Evolutionary conservation across 2,888 invertebrate species (phyloP).

Genomic region (Athalia cordata): DNA sequence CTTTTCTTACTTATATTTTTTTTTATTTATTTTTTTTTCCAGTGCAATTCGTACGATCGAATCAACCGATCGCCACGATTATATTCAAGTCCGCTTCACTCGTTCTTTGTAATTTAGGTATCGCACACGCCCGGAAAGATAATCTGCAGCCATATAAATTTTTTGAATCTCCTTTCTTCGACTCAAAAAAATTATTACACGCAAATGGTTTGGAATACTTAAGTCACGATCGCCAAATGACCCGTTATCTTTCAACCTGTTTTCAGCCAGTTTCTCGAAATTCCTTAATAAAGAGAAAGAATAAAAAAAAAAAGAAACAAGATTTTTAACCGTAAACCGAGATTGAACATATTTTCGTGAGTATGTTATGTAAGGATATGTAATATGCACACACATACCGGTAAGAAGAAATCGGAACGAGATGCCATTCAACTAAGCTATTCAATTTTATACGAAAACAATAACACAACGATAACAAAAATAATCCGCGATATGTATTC

Average conservation of each 20-base stretch:
- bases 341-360: neutral
- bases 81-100: neutral
- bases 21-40: neutral
- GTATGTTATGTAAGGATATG: neutral
- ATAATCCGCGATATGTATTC: no score
- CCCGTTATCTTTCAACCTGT: slow-evolving; percentile 26
- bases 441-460: slow-evolving; percentile 32
- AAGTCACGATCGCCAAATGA: slow-evolving; percentile 20
- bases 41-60: neutral
- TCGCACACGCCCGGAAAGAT: slow-evolving; percentile 12
- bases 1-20: neutral
- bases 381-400: neutral
- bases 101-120: neutral
- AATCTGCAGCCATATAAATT: slow-evolving; percentile 12
- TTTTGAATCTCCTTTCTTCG: neutral
- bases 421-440: neutral
- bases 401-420: neutral
- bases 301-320: neutral
- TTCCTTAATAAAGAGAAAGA: neutral
- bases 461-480: neutral
- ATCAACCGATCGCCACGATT: neutral
- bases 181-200: neutral
- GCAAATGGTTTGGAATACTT: neutral
- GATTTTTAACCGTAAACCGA: neutral
- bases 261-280: neutral